These are phyloP conservation scores for Colostygia pectinataria DNA, from an alignment of 2,888 invertebrate genomes.

Conservation along the genomic window DNA sequence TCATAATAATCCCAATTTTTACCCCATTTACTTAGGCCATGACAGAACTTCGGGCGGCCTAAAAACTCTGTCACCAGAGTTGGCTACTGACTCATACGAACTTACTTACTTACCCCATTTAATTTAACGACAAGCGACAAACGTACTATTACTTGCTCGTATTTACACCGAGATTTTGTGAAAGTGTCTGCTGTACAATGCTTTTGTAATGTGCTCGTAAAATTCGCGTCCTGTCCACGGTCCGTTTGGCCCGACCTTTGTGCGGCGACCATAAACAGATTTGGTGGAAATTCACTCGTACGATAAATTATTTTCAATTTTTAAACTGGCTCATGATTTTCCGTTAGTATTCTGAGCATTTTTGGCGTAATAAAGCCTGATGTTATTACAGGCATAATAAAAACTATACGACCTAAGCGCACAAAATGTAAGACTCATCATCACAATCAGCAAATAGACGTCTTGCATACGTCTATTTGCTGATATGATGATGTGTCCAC, in stretches of 20 bases:
- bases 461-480: too few species aligned
- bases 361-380: conserved; percentile 2
- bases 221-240: conserved; percentile 32
- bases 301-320: conserved; percentile 24
- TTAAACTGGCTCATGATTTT: conserved; percentile 14
- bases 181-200: conserved; percentile 30
- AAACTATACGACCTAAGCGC: too few species aligned
- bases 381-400: background rate
- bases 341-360: conserved; percentile 2
- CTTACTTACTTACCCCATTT: background rate
- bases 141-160: conserved; percentile 15
- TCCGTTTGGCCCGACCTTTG: conserved; percentile 36
- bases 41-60: too few species aligned
- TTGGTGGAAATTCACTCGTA: conserved; percentile 21
- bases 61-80: too few species aligned
- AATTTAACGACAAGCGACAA: conserved; percentile 5
- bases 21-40: too few species aligned
- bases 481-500: too few species aligned
- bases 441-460: too few species aligned
- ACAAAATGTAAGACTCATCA: too few species aligned
- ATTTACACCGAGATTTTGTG: conserved; percentile 18
- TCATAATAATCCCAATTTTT: too few species aligned
- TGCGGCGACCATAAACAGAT: conserved; percentile 28
- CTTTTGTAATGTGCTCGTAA: conserved; percentile 30
- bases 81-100: too few species aligned